Percentiles rank a stretch among this genome's conserved stretches.
phyloP scores from a whole-genome alignment of 2,113 vertebrate genomes.

The Brachirus orientalis region DNA sequence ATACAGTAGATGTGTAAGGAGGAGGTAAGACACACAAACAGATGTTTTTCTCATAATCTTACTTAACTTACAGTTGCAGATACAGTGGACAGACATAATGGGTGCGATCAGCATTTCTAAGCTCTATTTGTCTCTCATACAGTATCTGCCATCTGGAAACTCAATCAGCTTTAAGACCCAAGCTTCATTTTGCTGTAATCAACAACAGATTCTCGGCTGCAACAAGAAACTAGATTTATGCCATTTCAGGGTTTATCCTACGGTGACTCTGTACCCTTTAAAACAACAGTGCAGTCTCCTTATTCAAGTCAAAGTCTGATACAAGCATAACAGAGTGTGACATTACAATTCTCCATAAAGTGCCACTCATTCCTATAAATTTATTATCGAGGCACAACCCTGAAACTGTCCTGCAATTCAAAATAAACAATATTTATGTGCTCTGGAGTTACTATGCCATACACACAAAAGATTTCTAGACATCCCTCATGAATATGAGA shows the following conservation, averaged over 20 bases:
- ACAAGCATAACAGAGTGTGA: slow-evolving; percentile 20
- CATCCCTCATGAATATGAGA: slow-evolving; percentile 42
- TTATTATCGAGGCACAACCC: slow-evolving; percentile 6
- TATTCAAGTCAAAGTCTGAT: slow-evolving; percentile 24
- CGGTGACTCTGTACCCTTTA: slow-evolving; percentile 36
- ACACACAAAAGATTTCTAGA: slow-evolving; percentile 17
- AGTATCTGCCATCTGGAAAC: slow-evolving; percentile 71
- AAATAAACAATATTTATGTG: slow-evolving; percentile 15
- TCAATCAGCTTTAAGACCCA: slow-evolving; percentile 59
- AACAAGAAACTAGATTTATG: slow-evolving; percentile 55
- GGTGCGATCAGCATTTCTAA: slow-evolving; percentile 35
- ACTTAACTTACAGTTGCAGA: slow-evolving; percentile 22
- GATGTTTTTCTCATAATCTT: slow-evolving; percentile 56
- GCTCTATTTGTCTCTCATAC: slow-evolving; percentile 46
- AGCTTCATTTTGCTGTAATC: slow-evolving; percentile 67
- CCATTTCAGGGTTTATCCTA: slow-evolving; percentile 36
- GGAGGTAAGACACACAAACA: slow-evolving; percentile 63
- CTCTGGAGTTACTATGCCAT: slow-evolving; percentile 11
- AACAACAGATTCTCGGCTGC: slow-evolving; percentile 67
- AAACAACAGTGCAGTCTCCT: slow-evolving; percentile 46
- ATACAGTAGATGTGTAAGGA: no score
- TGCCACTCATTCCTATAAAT: slow-evolving; percentile 10
- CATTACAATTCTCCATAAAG: not conserved
- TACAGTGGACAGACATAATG: slow-evolving; percentile 18
- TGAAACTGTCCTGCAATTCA: not conserved